These are phyloP conservation scores for Pantelozetes paolii DNA, from an alignment of 2,888 invertebrate genomes.

Conservation along the genomic window DNA sequence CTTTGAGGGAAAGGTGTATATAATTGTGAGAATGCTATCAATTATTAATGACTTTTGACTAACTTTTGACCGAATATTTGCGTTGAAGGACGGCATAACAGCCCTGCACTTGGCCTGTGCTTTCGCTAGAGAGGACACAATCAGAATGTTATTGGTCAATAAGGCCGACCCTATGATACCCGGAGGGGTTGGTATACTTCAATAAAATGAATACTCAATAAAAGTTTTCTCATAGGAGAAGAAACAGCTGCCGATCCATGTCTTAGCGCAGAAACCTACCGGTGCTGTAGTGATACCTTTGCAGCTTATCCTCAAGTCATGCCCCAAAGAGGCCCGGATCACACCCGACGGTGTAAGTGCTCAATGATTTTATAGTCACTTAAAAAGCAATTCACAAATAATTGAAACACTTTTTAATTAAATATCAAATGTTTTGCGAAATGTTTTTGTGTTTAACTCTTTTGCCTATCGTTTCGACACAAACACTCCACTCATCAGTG, in stretches of 20 bases:
- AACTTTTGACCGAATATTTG: no score
- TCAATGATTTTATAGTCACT: no score
- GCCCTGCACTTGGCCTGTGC: conserved; percentile 90
- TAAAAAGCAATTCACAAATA: no score
- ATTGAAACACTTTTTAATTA: no score
- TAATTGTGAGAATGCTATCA: no score
- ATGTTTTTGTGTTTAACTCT: no score
- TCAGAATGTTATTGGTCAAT: conserved; percentile 79
- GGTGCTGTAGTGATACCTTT: conserved; percentile 87
- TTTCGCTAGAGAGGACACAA: conserved; percentile 90
- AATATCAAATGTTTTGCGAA: no score
- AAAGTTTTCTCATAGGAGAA: conserved; percentile 63
- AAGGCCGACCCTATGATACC: conserved; percentile 85
- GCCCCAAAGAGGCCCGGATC: conserved; percentile 82
- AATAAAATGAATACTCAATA: conserved; percentile 45
- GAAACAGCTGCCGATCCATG: conserved; percentile 88
- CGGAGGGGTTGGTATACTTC: conserved; percentile 75
- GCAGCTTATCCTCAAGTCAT: conserved; percentile 76
- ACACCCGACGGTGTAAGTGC: conserved; percentile 78
- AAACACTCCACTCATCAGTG: no score
- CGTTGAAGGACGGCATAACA: conserved; percentile 87
- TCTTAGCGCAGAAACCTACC: conserved; percentile 87
- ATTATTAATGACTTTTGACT: no score
- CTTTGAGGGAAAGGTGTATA: no score
- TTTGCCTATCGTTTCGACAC: not conserved